These are phyloP conservation scores for Oophaga sylvatica DNA, from an alignment of 2,797 vertebrate species.

Conservation along the genomic window DNA sequence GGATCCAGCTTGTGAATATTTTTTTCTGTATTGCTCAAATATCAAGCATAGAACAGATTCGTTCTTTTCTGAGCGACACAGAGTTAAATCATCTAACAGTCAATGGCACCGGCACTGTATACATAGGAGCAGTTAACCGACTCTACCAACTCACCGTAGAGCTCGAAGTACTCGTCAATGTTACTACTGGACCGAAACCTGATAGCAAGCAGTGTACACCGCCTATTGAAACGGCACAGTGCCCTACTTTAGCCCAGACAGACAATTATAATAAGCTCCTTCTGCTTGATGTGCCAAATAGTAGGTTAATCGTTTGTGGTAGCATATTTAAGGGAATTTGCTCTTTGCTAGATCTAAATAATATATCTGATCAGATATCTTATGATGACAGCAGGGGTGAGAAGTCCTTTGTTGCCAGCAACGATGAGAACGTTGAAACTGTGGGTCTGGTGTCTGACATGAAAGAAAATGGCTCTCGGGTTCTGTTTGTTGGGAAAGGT, in stretches of 20 bases:
- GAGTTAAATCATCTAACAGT: conserved; percentile 77
- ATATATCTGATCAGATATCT: conserved; percentile 81
- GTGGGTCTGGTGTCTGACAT: conserved; percentile 88
- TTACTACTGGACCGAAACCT: conserved; percentile 81
- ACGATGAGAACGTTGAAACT: conserved; percentile 87
- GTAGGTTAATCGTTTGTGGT: conserved; percentile 87
- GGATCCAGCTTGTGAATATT: conserved; percentile 69
- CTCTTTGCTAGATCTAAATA: conserved; percentile 82
- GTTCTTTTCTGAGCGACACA: conserved; percentile 69
- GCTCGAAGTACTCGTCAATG: conserved; percentile 71
- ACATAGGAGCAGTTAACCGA: conserved; percentile 86
- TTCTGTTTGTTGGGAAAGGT: conserved; percentile 93
- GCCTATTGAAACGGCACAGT: conserved; percentile 82
- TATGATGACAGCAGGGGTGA: conserved; percentile 90
- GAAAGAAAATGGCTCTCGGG: conserved; percentile 61
- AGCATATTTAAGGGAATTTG: conserved; percentile 95
- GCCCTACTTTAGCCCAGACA: conserved; percentile 76
- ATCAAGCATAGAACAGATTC: conserved; percentile 67
- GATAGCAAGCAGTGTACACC: conserved; percentile 89
- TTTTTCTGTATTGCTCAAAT: conserved; percentile 64
- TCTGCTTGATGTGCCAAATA: conserved; percentile 79
- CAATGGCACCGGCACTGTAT: conserved; percentile 83
- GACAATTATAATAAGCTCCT: conserved; percentile 91
- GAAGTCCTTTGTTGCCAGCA: conserved; percentile 94
- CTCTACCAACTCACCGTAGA: conserved; percentile 83